Base-by-base conservation (phyloP, 1,140 invertebrate genomes). In the Ridgeia piscesae region DNA sequence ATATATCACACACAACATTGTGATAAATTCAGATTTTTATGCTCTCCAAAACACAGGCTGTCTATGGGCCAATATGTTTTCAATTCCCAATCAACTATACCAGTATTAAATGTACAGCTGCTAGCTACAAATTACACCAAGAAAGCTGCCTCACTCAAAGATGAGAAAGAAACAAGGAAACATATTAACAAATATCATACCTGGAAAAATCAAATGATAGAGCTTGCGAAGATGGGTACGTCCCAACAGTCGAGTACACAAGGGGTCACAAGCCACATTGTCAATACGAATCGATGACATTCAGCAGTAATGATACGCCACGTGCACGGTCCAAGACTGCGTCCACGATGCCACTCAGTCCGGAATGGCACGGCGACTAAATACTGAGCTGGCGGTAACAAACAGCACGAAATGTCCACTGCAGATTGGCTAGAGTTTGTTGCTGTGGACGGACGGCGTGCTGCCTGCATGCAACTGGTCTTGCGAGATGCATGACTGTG, bases 171-270 rank as follows among this genome's bases (percentile, higher is more conserved):
- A 77, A 8, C 27, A 31, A 77, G n/a, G n/a, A n/a, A n/a, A n/a
- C n/a, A 77, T 21, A 77, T 77, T 77, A 27, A 77, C n/a, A 77
- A 77, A 77, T 77, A 77, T 21, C 8, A 77, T 77, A 77, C 58
- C 58, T 77, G 58, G 58, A 77, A 77, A 77, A 77, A 77, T 77
- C 58, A 77, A 77, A 77, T 77, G 58, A 77, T 31, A 77, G 58
- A 77, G 58, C 58, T 77, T 77, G 58, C 27, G 58, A 77, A 77
- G 58, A 77, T 77, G 58, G 58, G 27, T 42, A 42, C 42, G 4
- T 77, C 58, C 27, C 58, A 4, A 27, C 58, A 77, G 58, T 77
- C 58, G 58, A 4, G 27, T 21, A 77, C 58, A 77, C 17, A 17
- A 77, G 27, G 58, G 58, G 27, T 77, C 58, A 77, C 58, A 77